Evolutionary conservation across 2,797 vertebrate species (phyloP).

Genomic region (Intellagama lesueurii): DNA sequence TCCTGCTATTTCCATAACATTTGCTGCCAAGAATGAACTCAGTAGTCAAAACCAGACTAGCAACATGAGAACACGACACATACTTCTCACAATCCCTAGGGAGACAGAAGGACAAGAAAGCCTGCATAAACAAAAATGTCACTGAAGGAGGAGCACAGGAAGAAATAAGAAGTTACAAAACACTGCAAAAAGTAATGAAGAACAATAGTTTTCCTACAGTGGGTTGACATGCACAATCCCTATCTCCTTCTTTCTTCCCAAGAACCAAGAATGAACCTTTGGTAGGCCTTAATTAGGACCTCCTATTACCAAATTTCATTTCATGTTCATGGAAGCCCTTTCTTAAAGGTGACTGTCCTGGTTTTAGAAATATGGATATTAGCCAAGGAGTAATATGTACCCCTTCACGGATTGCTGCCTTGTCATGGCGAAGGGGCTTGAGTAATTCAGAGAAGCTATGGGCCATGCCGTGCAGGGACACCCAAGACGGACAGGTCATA

Average conservation of each 20-base stretch:
- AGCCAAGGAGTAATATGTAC: neutral
- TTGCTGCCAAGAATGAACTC: no score
- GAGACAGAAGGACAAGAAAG: neutral
- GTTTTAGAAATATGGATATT: neutral
- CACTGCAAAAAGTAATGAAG: neutral
- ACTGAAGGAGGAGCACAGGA: no score
- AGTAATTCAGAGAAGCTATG: no score
- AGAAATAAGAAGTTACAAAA: no score
- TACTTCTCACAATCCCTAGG: neutral
- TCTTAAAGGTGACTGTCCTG: neutral
- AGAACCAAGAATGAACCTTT: accelerated
- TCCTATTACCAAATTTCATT: neutral
- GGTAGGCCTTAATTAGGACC: neutral
- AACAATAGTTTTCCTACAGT: neutral
- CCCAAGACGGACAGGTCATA: no score
- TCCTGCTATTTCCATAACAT: no score
- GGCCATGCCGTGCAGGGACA: no score
- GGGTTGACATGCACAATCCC: accelerated
- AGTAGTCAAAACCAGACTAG: no score
- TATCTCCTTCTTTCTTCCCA: accelerated
- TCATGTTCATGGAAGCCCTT: neutral
- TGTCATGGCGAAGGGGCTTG: no score
- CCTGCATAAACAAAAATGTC: no score
- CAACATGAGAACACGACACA: no score
- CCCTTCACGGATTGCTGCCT: no score